These are phyloP conservation scores for Nylanderia fulva DNA, from an alignment of 1,140 invertebrate species.

Conservation along the genomic window DNA sequence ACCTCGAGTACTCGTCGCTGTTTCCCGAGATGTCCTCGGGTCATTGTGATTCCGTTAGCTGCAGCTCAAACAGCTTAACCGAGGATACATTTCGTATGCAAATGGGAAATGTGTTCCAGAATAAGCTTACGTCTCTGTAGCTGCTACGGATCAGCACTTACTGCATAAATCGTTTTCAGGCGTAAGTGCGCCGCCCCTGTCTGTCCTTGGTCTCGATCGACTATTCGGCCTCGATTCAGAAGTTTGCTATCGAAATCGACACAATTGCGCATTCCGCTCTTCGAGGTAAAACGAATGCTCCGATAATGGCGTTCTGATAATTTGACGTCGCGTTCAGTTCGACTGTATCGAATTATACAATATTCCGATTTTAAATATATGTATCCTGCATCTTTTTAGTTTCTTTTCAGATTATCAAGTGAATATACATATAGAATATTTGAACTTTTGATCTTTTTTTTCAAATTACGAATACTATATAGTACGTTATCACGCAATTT, in stretches of 20 bases:
- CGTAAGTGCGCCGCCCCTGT: neutral
- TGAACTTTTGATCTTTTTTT: neutral
- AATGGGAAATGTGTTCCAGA: constrained; percentile 75
- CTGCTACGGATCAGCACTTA: constrained; percentile 74
- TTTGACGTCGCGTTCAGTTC: neutral
- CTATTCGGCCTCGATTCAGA: constrained; percentile 63
- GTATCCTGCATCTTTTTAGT: neutral
- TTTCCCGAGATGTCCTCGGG: constrained; percentile 70
- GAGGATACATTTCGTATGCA: constrained; percentile 75
- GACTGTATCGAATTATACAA: constrained; percentile 13
- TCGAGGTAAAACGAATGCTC: neutral
- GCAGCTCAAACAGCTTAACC: constrained; percentile 73
- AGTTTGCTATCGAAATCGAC: constrained; percentile 29
- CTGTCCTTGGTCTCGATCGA: constrained; percentile 50
- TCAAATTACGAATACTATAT: neutral
- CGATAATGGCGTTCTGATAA: constrained; percentile 4
- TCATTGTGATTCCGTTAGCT: constrained; percentile 74
- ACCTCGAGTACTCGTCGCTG: constrained; percentile 44
- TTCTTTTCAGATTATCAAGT: constrained; percentile 9
- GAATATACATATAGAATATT: neutral
- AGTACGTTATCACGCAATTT: neutral
- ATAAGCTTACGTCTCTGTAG: constrained; percentile 74
- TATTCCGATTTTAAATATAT: neutral
- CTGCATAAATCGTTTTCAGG: constrained; percentile 70
- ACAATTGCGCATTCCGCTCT: neutral